phyloP scores from a whole-genome alignment of 2,888 invertebrate genomes.

The Vesta saturnalis region DNA sequence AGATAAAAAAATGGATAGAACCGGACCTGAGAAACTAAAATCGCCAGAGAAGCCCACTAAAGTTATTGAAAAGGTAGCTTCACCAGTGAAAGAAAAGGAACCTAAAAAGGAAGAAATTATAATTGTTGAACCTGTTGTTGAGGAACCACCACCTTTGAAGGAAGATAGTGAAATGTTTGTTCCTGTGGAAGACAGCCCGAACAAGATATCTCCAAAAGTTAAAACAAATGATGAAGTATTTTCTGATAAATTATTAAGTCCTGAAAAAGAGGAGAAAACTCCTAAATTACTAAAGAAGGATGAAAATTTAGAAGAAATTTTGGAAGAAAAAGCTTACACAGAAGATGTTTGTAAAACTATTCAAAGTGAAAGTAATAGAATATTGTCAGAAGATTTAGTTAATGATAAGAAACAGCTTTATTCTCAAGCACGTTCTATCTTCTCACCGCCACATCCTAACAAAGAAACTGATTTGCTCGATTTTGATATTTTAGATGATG shows the following conservation, averaged over 20 bases:
- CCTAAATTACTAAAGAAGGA: slow-evolving; percentile 14
- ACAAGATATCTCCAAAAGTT: slow-evolving; percentile 43
- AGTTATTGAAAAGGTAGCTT: slow-evolving; percentile 2
- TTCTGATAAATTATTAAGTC: slow-evolving; percentile 44
- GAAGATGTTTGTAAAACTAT: background rate
- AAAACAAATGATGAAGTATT: slow-evolving; percentile 51
- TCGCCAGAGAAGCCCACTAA: slow-evolving; percentile 25
- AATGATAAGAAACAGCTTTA: slow-evolving; percentile 49
- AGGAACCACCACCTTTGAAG: slow-evolving; percentile 28
- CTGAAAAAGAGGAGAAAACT: slow-evolving; percentile 48
- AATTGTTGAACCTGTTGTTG: background rate
- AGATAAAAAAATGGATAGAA: slow-evolving; percentile 54
- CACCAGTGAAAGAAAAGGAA: slow-evolving; percentile 12
- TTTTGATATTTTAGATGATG: slow-evolving; percentile 66
- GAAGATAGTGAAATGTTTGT: slow-evolving; percentile 37
- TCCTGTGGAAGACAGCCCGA: background rate
- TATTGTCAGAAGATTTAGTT: slow-evolving; percentile 25
- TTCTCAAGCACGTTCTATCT: slow-evolving; percentile 71
- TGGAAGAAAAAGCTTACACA: slow-evolving; percentile 19
- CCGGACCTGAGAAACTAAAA: slow-evolving; percentile 4
- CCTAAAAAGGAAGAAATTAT: slow-evolving; percentile 12
- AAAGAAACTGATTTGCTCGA: slow-evolving; percentile 70
- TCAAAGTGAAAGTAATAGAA: background rate
- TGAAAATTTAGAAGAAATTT: slow-evolving; percentile 21
- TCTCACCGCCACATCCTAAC: slow-evolving; percentile 74